A percentile compares a stretch with the other conserved stretches of the same genome.
These are phyloP conservation scores for Falco cherrug DNA, from an alignment of 2,797 vertebrate species.

Conservation along the genomic window DNA sequence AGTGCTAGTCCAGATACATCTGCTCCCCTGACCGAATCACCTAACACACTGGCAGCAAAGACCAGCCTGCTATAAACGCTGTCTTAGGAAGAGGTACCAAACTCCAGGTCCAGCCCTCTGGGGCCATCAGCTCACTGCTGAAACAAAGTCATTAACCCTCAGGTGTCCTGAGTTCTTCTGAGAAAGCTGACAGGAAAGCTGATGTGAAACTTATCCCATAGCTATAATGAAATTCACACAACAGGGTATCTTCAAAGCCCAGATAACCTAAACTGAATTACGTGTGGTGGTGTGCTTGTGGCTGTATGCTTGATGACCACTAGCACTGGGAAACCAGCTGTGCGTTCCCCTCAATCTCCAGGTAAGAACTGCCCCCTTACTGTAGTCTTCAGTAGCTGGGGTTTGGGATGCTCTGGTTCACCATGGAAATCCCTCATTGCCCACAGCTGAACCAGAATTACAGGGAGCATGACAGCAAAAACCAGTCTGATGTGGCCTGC, in stretches of 20 bases:
- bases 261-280: neutral
- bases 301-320: neutral
- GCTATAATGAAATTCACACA: neutral
- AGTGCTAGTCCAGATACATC: neutral
- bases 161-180: neutral
- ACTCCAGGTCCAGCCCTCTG: neutral
- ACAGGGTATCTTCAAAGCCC: neutral
- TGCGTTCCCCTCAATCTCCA: neutral
- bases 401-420: neutral
- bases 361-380: neutral
- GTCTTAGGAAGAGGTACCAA: neutral
- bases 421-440: neutral
- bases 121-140: neutral
- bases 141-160: neutral
- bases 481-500: neutral
- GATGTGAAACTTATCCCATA: neutral
- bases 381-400: accelerated
- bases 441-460: neutral
- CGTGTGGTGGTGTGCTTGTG: neutral
- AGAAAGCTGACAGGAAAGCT: neutral
- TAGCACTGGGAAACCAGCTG: accelerated
- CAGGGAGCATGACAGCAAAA: neutral
- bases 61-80: neutral
- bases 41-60: neutral
- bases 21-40: neutral